phyloP scores from a whole-genome alignment of 2,888 invertebrate species.

The Coelopa pilipes region DNA sequence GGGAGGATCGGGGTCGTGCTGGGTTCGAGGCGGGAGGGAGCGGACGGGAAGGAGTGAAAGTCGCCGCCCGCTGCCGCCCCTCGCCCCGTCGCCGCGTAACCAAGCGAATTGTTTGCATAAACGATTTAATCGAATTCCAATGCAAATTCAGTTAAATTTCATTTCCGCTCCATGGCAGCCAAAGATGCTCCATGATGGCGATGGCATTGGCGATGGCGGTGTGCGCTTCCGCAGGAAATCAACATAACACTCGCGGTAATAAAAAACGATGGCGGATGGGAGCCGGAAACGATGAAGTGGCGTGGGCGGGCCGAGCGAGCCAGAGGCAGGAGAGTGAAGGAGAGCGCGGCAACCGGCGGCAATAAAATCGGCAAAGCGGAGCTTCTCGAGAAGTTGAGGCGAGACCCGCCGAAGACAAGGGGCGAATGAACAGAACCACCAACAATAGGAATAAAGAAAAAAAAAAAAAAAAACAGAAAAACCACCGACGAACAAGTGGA shows the following conservation, averaged over 20 bases:
- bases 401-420: conserved; percentile 41
- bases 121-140: conserved; percentile 66
- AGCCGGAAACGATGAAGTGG: conserved; percentile 14
- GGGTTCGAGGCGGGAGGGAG: not conserved
- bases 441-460: conserved; percentile 43
- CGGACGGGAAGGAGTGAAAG: no score
- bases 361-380: conserved; percentile 18
- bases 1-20: not conserved
- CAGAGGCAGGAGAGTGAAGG: conserved; percentile 7
- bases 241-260: conserved; percentile 62
- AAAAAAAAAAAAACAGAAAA: conserved; percentile 34
- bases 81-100: conserved; percentile 39
- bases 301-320: conserved; percentile 1
- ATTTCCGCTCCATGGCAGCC: conserved; percentile 54
- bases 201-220: conserved; percentile 1
- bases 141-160: conserved; percentile 65
- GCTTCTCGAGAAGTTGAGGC: conserved; percentile 45
- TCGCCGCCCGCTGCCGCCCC: not conserved
- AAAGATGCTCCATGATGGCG: conserved; percentile 17
- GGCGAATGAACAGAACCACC: conserved; percentile 26
- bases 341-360: conserved; percentile 20
- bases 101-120: conserved; percentile 61
- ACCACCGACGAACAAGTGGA: no score
- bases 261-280: conserved; percentile 46
- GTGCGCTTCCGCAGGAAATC: conserved; percentile 53